Conservation (phyloP, 1,140 invertebrate species). For the Phortica variegata region DNA sequence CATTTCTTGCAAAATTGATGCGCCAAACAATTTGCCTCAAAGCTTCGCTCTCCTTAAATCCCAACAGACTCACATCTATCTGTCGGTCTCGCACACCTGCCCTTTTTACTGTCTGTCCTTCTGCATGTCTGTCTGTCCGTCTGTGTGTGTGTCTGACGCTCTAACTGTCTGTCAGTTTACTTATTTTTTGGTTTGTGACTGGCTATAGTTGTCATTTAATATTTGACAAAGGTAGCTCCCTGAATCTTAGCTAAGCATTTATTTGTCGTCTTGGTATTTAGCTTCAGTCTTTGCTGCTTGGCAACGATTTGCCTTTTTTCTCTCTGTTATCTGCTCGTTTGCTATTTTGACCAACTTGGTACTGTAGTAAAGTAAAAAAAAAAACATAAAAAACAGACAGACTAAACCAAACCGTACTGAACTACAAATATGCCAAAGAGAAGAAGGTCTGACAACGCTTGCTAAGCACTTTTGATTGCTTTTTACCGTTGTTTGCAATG, state of each 20-base stretch:
- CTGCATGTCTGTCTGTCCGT: not conserved
- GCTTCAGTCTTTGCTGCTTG: no score
- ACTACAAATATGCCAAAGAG: no score
- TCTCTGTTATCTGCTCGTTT: no score
- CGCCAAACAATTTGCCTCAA: not conserved
- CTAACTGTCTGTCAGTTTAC: not conserved
- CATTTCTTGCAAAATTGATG: no score
- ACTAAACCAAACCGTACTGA: no score
- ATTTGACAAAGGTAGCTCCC: slow-evolving; percentile 32
- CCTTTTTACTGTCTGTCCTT: slow-evolving; percentile 8
- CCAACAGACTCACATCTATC: no score
- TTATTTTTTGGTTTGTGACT: not conserved
- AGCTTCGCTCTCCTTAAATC: no score
- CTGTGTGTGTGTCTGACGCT: no score
- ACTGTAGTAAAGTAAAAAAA: not conserved
- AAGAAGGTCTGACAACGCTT: slow-evolving; percentile 7
- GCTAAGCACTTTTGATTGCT: slow-evolving; percentile 19
- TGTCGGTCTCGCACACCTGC: not conserved
- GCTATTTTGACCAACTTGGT: no score
- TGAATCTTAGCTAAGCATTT: slow-evolving; percentile 2
- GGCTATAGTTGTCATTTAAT: slow-evolving; percentile 35
- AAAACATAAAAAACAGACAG: not conserved
- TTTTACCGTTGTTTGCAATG: slow-evolving; percentile 1
- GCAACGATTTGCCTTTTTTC: no score
- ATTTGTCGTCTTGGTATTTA: not conserved